Evolutionary conservation across 2,888 invertebrate genomes (phyloP).

Genomic region (Drosophila anomelani): DNA sequence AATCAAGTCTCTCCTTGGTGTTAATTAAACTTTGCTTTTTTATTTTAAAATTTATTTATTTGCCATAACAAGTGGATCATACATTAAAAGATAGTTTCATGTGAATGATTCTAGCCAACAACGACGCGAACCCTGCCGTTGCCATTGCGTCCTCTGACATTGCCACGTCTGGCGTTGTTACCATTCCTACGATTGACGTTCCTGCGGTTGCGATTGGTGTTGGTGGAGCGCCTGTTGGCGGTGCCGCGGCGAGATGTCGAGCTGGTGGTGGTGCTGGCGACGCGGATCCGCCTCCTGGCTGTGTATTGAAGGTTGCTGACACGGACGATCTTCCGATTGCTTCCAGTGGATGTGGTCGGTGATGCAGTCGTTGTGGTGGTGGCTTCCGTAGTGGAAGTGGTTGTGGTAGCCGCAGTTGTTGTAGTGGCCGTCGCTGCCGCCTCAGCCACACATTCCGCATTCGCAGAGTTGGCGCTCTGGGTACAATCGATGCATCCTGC

Average conservation of each 20-base stretch:
- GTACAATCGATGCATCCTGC: conserved; percentile 27
- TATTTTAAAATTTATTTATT: neutral
- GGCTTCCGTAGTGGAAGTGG: conserved; percentile 6
- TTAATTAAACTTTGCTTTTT: neutral
- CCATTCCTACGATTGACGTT: conserved; percentile 7
- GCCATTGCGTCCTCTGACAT: neutral
- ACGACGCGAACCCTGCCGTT: conserved; percentile 35
- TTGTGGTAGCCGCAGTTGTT: conserved; percentile 6
- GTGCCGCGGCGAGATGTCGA: conserved; percentile 11
- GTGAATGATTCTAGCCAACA: conserved; percentile 22
- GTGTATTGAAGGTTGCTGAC: conserved; percentile 31
- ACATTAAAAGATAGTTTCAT: neutral
- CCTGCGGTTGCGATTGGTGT: conserved; percentile 17
- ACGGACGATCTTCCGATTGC: conserved; percentile 24
- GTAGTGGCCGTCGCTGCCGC: conserved; percentile 9
- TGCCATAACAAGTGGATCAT: neutral
- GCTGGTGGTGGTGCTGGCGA: conserved; percentile 1
- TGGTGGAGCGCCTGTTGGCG: conserved; percentile 9
- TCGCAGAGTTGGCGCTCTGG: neutral
- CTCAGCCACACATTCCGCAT: conserved; percentile 35
- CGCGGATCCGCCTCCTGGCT: conserved; percentile 19
- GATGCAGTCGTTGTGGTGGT: conserved; percentile 9
- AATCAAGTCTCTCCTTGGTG: too few species aligned
- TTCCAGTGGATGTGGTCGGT: neutral
- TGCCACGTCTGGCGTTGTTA: conserved; percentile 25